Conservation (phyloP, 2,797 vertebrate species). For the Momotus momota region DNA sequence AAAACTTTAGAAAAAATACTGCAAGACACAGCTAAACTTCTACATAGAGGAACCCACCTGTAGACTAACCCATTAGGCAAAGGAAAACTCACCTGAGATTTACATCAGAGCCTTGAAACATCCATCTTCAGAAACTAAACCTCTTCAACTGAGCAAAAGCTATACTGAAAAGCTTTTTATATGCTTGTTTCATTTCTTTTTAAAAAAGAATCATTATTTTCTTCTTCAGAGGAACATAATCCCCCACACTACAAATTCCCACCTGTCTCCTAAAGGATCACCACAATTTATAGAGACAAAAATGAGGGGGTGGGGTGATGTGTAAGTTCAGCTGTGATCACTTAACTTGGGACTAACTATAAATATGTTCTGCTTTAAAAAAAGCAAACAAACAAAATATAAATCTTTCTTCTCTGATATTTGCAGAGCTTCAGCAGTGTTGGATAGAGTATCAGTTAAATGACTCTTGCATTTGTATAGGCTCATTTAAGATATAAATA, state of each 20-base stretch:
- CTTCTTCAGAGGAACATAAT: background rate
- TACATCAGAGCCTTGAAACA: background rate
- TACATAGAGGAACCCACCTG: background rate
- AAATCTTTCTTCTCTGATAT: rapidly evolving
- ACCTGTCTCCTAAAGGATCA: rapidly evolving
- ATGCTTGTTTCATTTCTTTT: rapidly evolving
- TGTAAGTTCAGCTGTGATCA: background rate
- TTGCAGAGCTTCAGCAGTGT: background rate
- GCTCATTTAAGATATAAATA: background rate
- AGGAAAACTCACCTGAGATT: background rate
- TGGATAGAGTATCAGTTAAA: rapidly evolving
- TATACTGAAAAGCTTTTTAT: rapidly evolving
- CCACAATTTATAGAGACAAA: background rate
- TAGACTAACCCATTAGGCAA: rapidly evolving
- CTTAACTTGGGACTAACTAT: background rate
- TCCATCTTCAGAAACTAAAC: background rate
- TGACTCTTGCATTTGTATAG: background rate
- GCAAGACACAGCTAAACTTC: background rate
- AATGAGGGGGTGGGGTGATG: background rate
- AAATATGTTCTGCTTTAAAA: background rate
- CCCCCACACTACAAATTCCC: rapidly evolving
- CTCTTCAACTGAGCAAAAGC: rapidly evolving
- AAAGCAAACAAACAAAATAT: no score
- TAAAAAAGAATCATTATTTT: background rate
- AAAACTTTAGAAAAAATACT: background rate